Evolutionary conservation across 1,140 invertebrate species (phyloP).

Genomic region (Danaus melanippus): DNA sequence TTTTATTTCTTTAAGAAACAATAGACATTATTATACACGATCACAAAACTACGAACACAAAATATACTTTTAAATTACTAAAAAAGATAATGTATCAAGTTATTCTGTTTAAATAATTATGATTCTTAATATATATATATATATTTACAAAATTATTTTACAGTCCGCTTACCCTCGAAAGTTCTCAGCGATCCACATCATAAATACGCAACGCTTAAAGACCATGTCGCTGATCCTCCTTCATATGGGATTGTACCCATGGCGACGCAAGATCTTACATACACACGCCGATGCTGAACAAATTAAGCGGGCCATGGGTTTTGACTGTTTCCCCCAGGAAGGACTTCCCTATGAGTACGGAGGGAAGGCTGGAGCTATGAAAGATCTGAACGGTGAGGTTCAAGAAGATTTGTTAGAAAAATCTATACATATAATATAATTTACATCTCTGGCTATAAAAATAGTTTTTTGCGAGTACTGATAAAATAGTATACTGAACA

Average conservation of each 20-base stretch:
- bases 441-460: no score
- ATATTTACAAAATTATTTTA: conserved; percentile 24
- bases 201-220: conserved; percentile 56
- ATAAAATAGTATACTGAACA: no score
- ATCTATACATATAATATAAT: no score
- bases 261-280: conserved; percentile 52
- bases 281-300: conserved; percentile 37
- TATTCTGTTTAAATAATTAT: no score
- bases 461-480: no score
- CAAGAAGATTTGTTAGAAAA: no score
- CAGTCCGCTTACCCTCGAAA: conserved; percentile 49
- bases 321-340: conserved; percentile 45
- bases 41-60: no score
- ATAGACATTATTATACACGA: no score
- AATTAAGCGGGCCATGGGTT: conserved; percentile 41
- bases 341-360: conserved; percentile 57
- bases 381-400: conserved; percentile 56
- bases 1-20: no score
- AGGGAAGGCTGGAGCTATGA: conserved; percentile 57
- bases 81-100: no score
- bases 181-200: conserved; percentile 54
- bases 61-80: no score
- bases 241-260: conserved; percentile 52
- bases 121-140: no score
- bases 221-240: conserved; percentile 52